A percentile compares a stretch with the other conserved stretches of the same genome.
Evolutionary conservation across 2,113 vertebrate species (phyloP).

Genomic region (Miniopterus natalensis): DNA sequence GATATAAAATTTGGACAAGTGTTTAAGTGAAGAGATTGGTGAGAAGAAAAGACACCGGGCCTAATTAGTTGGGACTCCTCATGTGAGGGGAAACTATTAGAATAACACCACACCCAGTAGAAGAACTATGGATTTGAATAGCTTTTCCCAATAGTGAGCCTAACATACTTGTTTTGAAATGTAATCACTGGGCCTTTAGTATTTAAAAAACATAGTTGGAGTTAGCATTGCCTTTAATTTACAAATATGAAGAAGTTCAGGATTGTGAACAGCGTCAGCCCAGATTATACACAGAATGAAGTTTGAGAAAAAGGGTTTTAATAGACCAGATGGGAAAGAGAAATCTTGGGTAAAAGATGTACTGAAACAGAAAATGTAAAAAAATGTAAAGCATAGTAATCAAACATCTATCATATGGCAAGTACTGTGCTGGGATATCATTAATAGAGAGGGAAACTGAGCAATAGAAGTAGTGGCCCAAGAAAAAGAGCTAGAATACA

Average conservation of each 20-base stretch:
- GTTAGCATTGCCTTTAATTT: neutral
- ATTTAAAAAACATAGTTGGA: neutral
- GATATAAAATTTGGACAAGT: conserved; percentile 5
- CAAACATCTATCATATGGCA: neutral
- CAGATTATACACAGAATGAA: neutral
- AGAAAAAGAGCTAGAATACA: neutral
- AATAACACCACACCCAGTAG: neutral
- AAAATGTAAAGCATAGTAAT: neutral
- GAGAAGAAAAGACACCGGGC: neutral
- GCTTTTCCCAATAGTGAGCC: neutral
- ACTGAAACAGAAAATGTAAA: neutral
- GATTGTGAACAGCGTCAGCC: neutral
- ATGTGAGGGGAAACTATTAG: neutral
- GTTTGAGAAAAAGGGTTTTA: neutral
- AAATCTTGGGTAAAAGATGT: neutral
- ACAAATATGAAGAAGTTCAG: neutral
- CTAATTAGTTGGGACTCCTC: neutral
- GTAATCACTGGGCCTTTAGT: neutral
- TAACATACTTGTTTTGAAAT: neutral
- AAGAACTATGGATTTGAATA: neutral
- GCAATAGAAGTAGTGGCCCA: neutral
- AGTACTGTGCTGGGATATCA: neutral
- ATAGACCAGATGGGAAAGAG: neutral
- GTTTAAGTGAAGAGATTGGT: neutral
- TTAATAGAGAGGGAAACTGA: neutral